Evolutionary conservation across 1,140 invertebrate species (phyloP).

Genomic region (Epicauta chinensis): DNA sequence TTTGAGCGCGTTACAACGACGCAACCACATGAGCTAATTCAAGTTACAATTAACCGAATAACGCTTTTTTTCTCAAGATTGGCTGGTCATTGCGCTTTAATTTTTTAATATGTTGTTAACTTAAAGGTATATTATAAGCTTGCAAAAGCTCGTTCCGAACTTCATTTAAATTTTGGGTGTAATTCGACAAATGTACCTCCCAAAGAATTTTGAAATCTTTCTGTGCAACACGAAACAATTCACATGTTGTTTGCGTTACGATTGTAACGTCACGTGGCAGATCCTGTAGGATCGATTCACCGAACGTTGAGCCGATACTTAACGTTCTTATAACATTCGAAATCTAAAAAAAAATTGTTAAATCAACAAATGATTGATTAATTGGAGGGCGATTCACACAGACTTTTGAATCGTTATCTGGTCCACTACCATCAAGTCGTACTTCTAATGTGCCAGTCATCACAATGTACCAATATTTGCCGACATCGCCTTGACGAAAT

Average conservation of each 20-base stretch:
- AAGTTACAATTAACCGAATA: no score
- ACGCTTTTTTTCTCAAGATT: no score
- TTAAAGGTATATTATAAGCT: no score
- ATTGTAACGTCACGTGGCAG: constrained; percentile 66
- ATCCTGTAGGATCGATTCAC: constrained; percentile 67
- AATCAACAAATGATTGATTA: no score
- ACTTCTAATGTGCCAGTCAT: constrained; percentile 66
- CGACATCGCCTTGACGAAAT: constrained; percentile 69
- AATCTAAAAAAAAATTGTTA: constrained; percentile 43
- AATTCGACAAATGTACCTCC: constrained; percentile 62
- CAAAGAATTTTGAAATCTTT: constrained; percentile 70
- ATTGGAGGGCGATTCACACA: no score
- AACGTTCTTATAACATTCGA: constrained; percentile 46
- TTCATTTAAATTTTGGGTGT: not conserved
- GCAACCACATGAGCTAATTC: no score
- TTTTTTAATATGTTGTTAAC: no score
- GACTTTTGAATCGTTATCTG: constrained; percentile 51
- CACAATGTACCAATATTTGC: constrained; percentile 73
- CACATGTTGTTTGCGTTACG: constrained; percentile 66
- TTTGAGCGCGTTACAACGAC: no score
- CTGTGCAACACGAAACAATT: constrained; percentile 67
- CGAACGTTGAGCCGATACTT: constrained; percentile 70
- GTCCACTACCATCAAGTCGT: constrained; percentile 46
- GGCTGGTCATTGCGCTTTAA: no score
- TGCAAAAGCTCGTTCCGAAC: no score